phyloP scores from a whole-genome alignment of 2,113 vertebrate genomes.

The Micronisus gabar region DNA sequence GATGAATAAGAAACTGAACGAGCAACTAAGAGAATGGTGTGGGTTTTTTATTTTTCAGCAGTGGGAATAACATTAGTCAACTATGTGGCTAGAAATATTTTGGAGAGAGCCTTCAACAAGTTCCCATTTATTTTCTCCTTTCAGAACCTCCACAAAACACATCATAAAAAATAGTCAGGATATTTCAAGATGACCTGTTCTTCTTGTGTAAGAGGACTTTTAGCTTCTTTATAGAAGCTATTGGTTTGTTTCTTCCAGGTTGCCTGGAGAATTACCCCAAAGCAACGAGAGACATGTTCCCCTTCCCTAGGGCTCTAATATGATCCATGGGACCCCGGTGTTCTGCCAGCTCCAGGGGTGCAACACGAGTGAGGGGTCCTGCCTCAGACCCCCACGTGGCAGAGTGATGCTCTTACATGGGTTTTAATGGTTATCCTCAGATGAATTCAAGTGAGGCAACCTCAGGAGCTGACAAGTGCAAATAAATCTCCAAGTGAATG shows the following conservation, averaged over 20 bases:
- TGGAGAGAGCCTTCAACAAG: background rate
- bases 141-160: background rate
- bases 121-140: background rate
- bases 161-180: background rate
- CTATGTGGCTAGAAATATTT: background rate
- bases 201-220: background rate
- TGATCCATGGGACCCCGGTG: background rate
- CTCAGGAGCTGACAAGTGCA: background rate
- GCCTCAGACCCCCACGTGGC: background rate
- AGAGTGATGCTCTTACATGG: background rate
- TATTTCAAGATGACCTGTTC: background rate
- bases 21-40: background rate
- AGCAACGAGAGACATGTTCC: background rate
- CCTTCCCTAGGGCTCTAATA: background rate
- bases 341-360: background rate
- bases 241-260: background rate
- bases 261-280: background rate
- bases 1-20: background rate
- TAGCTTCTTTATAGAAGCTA: background rate
- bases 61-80: background rate
- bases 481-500: slow-evolving; percentile 35
- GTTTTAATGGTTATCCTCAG: background rate
- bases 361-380: background rate
- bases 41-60: background rate
- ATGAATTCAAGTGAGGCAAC: background rate